Evolutionary conservation across 2,888 invertebrate genomes (phyloP).

Genomic region (Coecobrya sp.): DNA sequence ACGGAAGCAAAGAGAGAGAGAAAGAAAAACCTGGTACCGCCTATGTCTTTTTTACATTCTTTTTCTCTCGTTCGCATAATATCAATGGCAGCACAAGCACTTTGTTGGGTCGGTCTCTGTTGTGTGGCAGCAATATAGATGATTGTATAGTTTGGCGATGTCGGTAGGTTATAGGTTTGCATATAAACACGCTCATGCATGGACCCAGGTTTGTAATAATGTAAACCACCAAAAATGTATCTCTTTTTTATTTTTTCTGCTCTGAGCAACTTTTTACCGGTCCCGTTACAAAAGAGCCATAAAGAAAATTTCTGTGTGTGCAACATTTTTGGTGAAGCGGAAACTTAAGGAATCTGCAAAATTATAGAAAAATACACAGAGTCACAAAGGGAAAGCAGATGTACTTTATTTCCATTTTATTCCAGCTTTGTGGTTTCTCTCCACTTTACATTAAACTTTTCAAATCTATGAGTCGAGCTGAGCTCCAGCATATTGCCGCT

Average conservation of each 20-base stretch:
- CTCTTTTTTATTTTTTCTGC: constrained; percentile 6
- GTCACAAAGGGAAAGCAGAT: constrained; percentile 61
- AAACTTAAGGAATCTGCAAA: constrained; percentile 54
- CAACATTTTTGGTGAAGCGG: constrained; percentile 27
- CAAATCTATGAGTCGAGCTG: constrained; percentile 8
- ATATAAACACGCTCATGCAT: neutral
- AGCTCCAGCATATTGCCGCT: neutral
- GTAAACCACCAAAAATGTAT: neutral
- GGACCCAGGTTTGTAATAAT: neutral
- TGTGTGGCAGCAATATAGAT: neutral
- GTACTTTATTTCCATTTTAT: constrained; percentile 71
- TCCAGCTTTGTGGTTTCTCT: constrained; percentile 63
- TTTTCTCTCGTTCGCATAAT: neutral
- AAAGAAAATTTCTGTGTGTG: constrained; percentile 29
- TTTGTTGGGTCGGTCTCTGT: neutral
- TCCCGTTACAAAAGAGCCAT: constrained; percentile 21
- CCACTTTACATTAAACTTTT: constrained; percentile 32
- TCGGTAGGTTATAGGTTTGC: neutral
- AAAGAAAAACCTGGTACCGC: constrained; percentile 31
- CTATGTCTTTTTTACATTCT: constrained; percentile 40
- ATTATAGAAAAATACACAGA: constrained; percentile 21
- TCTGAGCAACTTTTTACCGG: constrained; percentile 53
- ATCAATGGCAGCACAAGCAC: neutral
- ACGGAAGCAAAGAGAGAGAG: constrained; percentile 28
- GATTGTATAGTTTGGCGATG: neutral